Base-by-base conservation (phyloP, 2,797 vertebrate genomes). In the Parotocinclus haroldoi region DNA sequence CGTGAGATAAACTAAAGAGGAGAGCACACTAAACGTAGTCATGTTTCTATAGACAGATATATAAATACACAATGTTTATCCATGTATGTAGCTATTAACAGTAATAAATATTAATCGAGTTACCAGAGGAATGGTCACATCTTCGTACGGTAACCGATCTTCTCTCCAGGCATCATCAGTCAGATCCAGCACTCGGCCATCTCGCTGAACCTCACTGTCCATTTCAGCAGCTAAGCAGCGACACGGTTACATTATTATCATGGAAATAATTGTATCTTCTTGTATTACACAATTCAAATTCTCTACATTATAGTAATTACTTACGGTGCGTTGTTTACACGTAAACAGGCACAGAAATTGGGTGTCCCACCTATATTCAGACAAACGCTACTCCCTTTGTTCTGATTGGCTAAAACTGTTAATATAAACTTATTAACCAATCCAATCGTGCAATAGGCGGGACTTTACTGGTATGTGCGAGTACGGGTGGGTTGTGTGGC, bases 141-240 rank as follows among this genome's bases (percentile, higher is more conserved):
- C 96, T 66, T 99, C 96, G 4, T 99, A 98, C 0, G 96, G 97
- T 50, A 99, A 81, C 27, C 92, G 92, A 79, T 99, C 96, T 78
- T 99, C 96, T 67, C 96, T 92, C 97, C 96, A 99, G 0, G 96
- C 96, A 9, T 99, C 96, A 13, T 99, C 96, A 2, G 98, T 98
- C 57, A 99, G 86, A 77, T 98, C 97, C 78, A 99, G 85, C 74
- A 99, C 95, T 78, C 96, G 91, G 42, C 97, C 96, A 7, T 99
- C 96, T 72, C 96, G 88, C 59, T 96, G 95, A 19, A 99, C 94
- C 70, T 98, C 96, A 42, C 97, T 99, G 85, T 99, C 97, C 90
- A 91, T 92, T 17, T 16, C 14, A 0, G 18, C 10, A 37, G 51
- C 38, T 0, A 9, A 40, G 7, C n/a, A 64, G 13, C 9, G 2